Base-by-base conservation (phyloP, 2,113 vertebrate genomes). In the Hiodon tergisus region DNA sequence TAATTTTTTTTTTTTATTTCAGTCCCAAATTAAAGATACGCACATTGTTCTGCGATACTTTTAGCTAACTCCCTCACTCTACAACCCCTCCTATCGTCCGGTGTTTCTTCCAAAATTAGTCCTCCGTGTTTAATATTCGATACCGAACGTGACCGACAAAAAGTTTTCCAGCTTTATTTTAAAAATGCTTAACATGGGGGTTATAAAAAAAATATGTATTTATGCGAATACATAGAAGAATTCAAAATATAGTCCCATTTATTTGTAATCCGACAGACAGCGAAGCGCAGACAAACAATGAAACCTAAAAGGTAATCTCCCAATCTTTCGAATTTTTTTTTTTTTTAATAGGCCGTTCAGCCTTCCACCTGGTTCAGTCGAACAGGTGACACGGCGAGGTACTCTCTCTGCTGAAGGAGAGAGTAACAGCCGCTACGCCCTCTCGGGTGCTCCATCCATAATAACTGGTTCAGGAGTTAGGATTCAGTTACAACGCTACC, bases 391-490 rank as follows among this genome's bases (percentile, higher is more conserved):
- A 58, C 55, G 16, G 69, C n/a, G 9, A 31, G 9, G 31, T 16
- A 73, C n/a, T 76, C 52, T 16, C 61, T 68, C 58, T 71, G 13
- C 48, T 73, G 70, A 58, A 31, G 48, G 70, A 17, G 54, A 60
- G 69, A 65, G 69, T 68, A 63, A 65, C 67, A 50, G n/a, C 10
- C 50, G 47, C 57, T 50, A 70, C 72, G 69, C 14, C 75, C 71
- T 52, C 76, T 58, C 72, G 76, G 58, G 69, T 76, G 80, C 76
- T 79, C 76, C 66, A 82, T 84, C 75, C 82, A 78, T 76, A 74
- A 79, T 80, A 78, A 71, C 76, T 14, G 77, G 13, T 58, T 57
- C 6, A 59, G 73, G 71, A 72, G 55, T 70, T 53, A 13, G 75
- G 73, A 55, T 69, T 75, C 60, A 74, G 62, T 69, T 68, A 71